Percentiles rank a stretch among this genome's conserved stretches.
phyloP scores from a whole-genome alignment of 2,797 vertebrate genomes.

The Gallinago solitaria region DNA sequence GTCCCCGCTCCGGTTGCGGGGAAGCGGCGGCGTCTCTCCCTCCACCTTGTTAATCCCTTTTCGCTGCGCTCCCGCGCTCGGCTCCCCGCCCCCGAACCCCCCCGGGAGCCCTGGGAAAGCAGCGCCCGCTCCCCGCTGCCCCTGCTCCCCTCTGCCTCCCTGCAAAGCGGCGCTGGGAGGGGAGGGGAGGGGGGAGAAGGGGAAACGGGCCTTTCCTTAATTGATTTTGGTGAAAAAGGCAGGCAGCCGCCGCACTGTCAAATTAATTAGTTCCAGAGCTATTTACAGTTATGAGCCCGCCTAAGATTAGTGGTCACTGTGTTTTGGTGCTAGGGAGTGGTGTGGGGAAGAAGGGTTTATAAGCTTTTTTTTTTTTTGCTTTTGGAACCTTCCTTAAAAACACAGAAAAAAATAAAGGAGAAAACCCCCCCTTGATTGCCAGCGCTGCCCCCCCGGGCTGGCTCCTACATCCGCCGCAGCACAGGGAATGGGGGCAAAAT shows the following conservation, averaged over 20 bases:
- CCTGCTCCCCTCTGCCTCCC: not conserved
- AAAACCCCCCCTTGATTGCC: not conserved
- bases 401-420: not conserved
- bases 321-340: not conserved
- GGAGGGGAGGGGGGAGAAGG: not conserved
- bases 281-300: slow-evolving; percentile 30
- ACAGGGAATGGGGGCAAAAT: not conserved
- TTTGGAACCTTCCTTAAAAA: not conserved
- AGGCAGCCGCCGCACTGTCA: not conserved
- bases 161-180: not conserved
- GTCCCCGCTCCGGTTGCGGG: not conserved
- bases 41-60: slow-evolving; percentile 41
- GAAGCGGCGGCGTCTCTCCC: slow-evolving; percentile 33
- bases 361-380: not conserved
- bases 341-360: not conserved
- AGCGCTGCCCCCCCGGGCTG: not conserved
- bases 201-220: slow-evolving; percentile 47
- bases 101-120: slow-evolving; percentile 54
- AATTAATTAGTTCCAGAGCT: slow-evolving; percentile 54
- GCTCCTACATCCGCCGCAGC: not conserved
- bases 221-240: slow-evolving; percentile 53
- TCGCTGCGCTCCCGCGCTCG: not conserved
- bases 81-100: not conserved
- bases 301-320: not conserved
- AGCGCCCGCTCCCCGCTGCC: not conserved